Conservation (phyloP, 2,113 vertebrate species). For the Mesembrinibis cayennensis region DNA sequence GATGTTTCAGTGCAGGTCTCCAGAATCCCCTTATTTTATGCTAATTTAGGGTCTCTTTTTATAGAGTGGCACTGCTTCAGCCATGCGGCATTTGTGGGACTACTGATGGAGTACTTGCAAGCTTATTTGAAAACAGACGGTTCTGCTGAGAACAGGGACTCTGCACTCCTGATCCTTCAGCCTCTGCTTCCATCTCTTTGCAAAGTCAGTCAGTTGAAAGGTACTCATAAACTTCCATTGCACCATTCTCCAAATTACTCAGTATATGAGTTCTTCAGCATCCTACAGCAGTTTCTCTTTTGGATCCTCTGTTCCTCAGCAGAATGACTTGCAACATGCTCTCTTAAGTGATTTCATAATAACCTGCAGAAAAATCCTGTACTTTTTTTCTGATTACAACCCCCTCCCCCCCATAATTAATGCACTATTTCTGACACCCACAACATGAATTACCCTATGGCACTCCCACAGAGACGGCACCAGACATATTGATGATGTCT, state of each 20-base stretch:
- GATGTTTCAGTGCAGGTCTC: not conserved
- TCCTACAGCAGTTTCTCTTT: not conserved
- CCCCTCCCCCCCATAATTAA: not conserved
- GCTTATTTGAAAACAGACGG: not conserved
- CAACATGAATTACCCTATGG: not conserved
- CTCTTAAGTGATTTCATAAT: not conserved
- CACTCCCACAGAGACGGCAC: not conserved
- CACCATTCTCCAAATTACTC: not conserved
- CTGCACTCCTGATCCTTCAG: not conserved
- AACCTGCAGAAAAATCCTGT: not conserved
- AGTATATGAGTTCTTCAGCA: not conserved
- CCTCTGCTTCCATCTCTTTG: not conserved
- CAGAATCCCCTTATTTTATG: not conserved
- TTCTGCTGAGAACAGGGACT: not conserved
- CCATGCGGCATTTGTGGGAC: not conserved
- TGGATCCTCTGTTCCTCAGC: not conserved
- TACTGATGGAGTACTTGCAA: not conserved
- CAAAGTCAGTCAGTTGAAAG: not conserved
- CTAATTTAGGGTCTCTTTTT: not conserved
- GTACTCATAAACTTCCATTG: not conserved
- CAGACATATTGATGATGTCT: not conserved
- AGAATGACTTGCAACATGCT: slow-evolving; percentile 7
- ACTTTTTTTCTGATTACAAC: not conserved
- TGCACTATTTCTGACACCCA: not conserved
- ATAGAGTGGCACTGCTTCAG: not conserved